Percentiles rank a stretch among this genome's conserved stretches.
phyloP scores from a whole-genome alignment of 1,140 invertebrate species.

The Pogonognathellus flavescens region DNA sequence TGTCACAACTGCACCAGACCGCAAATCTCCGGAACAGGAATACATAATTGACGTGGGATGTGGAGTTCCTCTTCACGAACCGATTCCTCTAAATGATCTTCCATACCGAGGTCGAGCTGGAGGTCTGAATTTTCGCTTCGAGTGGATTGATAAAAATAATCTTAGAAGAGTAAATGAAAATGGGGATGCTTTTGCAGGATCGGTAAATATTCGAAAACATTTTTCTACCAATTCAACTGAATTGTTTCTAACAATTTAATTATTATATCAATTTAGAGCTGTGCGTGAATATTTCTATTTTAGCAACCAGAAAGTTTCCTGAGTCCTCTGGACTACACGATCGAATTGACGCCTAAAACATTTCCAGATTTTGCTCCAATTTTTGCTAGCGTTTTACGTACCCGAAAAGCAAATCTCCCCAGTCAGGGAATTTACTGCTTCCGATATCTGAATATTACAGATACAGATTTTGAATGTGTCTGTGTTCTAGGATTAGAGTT shows the following conservation, averaged over 20 bases:
- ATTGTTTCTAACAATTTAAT: not conserved
- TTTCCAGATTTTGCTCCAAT: not conserved
- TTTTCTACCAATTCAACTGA: not conserved
- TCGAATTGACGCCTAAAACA: slow-evolving; percentile 10
- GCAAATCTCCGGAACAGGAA: not conserved
- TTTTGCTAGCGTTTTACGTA: not conserved
- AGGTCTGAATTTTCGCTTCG: slow-evolving; percentile 56
- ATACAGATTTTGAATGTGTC: slow-evolving; percentile 57
- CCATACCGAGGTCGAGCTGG: slow-evolving; percentile 55
- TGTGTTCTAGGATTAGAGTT: slow-evolving; percentile 58
- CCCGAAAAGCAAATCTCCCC: slow-evolving; percentile 9
- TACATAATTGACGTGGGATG: slow-evolving; percentile 61
- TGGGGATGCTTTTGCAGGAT: slow-evolving; percentile 56
- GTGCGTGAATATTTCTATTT: not conserved
- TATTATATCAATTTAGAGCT: not conserved
- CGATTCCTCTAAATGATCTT: slow-evolving; percentile 52
- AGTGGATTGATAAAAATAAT: slow-evolving; percentile 43
- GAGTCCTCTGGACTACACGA: slow-evolving; percentile 54
- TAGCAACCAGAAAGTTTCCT: slow-evolving; percentile 20
- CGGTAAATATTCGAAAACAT: not conserved
- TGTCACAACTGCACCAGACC: not conserved
- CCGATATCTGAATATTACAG: slow-evolving; percentile 56
- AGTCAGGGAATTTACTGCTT: slow-evolving; percentile 59
- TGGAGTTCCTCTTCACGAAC: too few species aligned
- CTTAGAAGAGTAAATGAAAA: slow-evolving; percentile 42